A percentile compares a stretch with the other conserved stretches of the same genome.
Evolutionary conservation across 1,140 invertebrate species (phyloP).

Genomic region (Dermatophagoides farinae): DNA sequence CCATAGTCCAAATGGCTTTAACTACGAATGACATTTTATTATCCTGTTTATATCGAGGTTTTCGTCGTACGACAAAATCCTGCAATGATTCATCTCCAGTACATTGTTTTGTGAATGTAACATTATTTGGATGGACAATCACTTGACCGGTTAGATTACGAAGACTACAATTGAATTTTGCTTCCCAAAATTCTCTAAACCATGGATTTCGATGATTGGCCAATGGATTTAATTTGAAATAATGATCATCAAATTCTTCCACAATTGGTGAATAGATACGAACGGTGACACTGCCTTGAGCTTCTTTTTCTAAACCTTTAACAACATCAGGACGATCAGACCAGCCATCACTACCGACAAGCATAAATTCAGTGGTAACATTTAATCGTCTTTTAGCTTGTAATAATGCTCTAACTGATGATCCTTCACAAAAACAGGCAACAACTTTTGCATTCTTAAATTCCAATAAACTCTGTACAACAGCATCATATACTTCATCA

Average conservation of each 20-base stretch:
- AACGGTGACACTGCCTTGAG: slow-evolving; percentile 49
- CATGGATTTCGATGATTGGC: slow-evolving; percentile 47
- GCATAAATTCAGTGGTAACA: slow-evolving; percentile 38
- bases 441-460: slow-evolving; percentile 34
- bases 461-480: slow-evolving; percentile 35
- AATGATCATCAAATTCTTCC: slow-evolving; percentile 43
- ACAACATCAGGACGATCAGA: slow-evolving; percentile 53
- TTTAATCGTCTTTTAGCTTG: slow-evolving; percentile 39
- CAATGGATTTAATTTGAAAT: slow-evolving; percentile 39
- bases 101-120: slow-evolving; percentile 1
- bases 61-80: not conserved
- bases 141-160: not conserved
- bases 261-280: slow-evolving; percentile 49
- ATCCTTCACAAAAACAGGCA: slow-evolving; percentile 65
- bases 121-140: not conserved
- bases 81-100: not conserved
- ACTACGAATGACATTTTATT: slow-evolving; percentile 54
- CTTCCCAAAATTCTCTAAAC: slow-evolving; percentile 54
- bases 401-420: slow-evolving; percentile 45
- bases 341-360: slow-evolving; percentile 55
- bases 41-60: slow-evolving; percentile 36
- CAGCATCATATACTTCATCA: slow-evolving; percentile 28
- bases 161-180: slow-evolving; percentile 38
- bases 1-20: slow-evolving; percentile 47
- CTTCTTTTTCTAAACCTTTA: slow-evolving; percentile 38